A percentile compares a stretch with the other conserved stretches of the same genome.
Conservation (phyloP, 2,113 vertebrate species). For the Microcebus lehilahytsara region DNA sequence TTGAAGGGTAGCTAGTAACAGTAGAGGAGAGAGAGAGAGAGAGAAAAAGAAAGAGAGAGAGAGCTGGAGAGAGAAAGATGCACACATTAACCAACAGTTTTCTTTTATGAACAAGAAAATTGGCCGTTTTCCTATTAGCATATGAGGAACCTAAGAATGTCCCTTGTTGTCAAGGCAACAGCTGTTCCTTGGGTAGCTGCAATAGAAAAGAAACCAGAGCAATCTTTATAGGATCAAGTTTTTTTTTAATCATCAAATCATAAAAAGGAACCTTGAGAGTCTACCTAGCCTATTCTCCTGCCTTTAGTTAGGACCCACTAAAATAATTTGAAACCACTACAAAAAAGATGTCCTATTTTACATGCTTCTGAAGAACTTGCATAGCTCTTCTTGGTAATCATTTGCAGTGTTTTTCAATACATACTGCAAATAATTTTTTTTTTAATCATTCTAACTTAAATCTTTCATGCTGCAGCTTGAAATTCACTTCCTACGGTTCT, state of each 20-base stretch:
- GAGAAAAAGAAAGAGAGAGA: background rate
- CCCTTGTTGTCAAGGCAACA: conserved; percentile 86
- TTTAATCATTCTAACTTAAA: conserved; percentile 41
- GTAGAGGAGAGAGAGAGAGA: background rate
- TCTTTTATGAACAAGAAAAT: conserved; percentile 79
- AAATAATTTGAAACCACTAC: conserved; percentile 56
- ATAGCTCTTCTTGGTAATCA: conserved; percentile 7
- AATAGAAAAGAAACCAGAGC: conserved; percentile 74
- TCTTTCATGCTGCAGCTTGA: background rate
- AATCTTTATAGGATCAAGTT: conserved; percentile 68
- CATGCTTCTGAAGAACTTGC: conserved; percentile 22
- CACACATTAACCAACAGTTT: conserved; percentile 68
- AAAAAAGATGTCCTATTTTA: conserved; percentile 22
- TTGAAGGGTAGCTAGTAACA: background rate
- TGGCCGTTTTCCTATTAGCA: conserved; percentile 69
- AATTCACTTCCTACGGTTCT: conserved; percentile 18
- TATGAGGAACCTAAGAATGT: conserved; percentile 71
- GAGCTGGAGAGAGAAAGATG: background rate
- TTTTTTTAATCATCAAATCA: conserved; percentile 69
- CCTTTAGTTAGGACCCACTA: conserved; percentile 31
- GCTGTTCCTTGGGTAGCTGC: conserved; percentile 75
- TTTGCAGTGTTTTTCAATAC: conserved; percentile 38
- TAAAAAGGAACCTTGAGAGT: conserved; percentile 56
- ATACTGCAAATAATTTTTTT: conserved; percentile 19
- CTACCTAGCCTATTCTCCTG: conserved; percentile 35